phyloP scores from a whole-genome alignment of 1,140 invertebrate species.

The Drosophila subobscura region DNA sequence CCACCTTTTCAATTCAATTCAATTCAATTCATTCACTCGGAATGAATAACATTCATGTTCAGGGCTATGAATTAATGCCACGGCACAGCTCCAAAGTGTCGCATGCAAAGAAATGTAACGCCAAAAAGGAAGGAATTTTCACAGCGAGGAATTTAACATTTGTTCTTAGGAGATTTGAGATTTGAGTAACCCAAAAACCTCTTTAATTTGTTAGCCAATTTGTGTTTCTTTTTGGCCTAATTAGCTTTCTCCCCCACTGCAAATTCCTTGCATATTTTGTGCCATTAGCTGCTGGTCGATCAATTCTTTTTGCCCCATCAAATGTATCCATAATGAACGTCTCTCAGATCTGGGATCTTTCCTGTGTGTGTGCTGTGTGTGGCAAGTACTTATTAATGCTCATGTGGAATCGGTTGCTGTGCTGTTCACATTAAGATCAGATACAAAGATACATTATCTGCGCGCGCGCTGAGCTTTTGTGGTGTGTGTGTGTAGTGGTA shows the following conservation, averaged over 20 bases:
- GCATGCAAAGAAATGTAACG: slow-evolving; percentile 43
- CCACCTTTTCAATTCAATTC: slow-evolving; percentile 47
- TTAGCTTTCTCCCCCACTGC: slow-evolving; percentile 22
- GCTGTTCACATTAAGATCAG: slow-evolving; percentile 75
- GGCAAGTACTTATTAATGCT: slow-evolving; percentile 50
- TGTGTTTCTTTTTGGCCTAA: no score
- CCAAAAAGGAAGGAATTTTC: slow-evolving; percentile 1
- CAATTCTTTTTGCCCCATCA: slow-evolving; percentile 16
- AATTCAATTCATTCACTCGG: slow-evolving; percentile 29
- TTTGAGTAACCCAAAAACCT: no score
- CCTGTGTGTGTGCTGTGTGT: slow-evolving; percentile 6
- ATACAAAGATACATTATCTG: slow-evolving; percentile 79
- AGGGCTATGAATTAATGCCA: slow-evolving; percentile 60
- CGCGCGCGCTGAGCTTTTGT: slow-evolving; percentile 44
- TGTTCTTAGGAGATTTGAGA: no score
- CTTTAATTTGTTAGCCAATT: no score
- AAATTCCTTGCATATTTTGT: slow-evolving; percentile 33
- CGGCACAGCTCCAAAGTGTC: slow-evolving; percentile 55
- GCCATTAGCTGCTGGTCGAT: slow-evolving; percentile 21
- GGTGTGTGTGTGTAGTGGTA: slow-evolving; percentile 15
- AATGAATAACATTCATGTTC: slow-evolving; percentile 66
- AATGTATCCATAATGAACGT: slow-evolving; percentile 24
- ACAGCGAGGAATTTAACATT: slow-evolving; percentile 22
- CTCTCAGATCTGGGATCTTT: slow-evolving; percentile 5
- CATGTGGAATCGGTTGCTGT: slow-evolving; percentile 31